Conservation (phyloP, 1,140 invertebrate species). For the Aphis craccivora region DNA sequence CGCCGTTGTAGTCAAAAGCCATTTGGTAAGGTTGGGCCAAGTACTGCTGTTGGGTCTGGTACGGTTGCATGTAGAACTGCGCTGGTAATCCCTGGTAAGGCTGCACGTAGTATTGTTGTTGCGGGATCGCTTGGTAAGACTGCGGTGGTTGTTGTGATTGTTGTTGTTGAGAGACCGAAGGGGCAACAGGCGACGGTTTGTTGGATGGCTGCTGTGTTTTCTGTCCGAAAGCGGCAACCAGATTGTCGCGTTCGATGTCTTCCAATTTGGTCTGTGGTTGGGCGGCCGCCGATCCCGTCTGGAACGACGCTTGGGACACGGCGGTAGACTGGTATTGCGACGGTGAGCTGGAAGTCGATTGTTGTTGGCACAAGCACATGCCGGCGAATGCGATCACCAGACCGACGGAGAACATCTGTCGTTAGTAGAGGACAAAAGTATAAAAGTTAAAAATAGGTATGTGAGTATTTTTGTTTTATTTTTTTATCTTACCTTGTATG, state of each 20-base stretch:
- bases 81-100: background rate
- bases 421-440: background rate
- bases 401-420: conserved; percentile 2
- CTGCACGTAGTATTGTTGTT: conserved; percentile 23
- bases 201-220: background rate
- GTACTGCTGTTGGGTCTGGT: conserved; percentile 30
- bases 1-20: conserved; percentile 20
- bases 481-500: conserved; percentile 28
- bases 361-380: conserved; percentile 44
- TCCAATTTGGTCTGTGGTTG: conserved; percentile 33
- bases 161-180: background rate
- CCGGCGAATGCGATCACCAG: background rate
- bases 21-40: conserved; percentile 18
- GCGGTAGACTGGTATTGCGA: background rate
- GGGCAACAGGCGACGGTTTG: background rate
- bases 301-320: background rate
- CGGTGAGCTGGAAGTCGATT: background rate
- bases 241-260: conserved; percentile 48
- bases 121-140: background rate
- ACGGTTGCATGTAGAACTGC: conserved; percentile 31
- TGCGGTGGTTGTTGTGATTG: background rate
- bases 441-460: background rate
- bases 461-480: background rate
- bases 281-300: background rate
- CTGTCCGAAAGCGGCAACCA: background rate